These are phyloP conservation scores for Campoplex nolae DNA, from an alignment of 2,888 invertebrate species.

Conservation along the genomic window DNA sequence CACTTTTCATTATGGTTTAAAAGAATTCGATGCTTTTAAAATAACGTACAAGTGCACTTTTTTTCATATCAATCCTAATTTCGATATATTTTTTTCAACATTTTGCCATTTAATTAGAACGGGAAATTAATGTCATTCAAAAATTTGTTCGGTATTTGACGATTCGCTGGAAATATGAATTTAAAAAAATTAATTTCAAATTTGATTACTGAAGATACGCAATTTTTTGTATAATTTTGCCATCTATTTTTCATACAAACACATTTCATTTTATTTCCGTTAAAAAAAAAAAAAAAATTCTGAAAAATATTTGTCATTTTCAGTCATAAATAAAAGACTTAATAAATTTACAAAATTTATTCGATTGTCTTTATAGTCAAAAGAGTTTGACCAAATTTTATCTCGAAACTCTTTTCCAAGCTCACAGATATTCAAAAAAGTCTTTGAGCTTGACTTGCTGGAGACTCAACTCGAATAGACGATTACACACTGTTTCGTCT, in stretches of 20 bases:
- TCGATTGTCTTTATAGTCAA: not conserved
- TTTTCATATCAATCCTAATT: not conserved
- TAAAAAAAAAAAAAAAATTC: not conserved
- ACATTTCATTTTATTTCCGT: not conserved
- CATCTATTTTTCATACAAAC: not conserved
- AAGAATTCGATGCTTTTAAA: not conserved
- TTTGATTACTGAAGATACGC: not conserved
- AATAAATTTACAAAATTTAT: not conserved
- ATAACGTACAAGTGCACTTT: not conserved
- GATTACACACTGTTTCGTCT: constrained; percentile 87
- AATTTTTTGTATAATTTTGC: not conserved
- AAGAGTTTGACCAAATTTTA: not conserved
- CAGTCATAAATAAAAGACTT: not conserved
- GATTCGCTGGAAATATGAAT: no score
- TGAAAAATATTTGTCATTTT: not conserved
- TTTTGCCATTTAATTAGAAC: not conserved
- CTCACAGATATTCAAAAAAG: constrained; percentile 71
- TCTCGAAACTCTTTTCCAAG: not conserved
- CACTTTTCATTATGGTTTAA: not conserved
- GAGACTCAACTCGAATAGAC: constrained; percentile 88
- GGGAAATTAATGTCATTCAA: not conserved
- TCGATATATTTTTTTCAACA: not conserved
- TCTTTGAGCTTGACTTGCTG: constrained; percentile 76
- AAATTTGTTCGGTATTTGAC: no score
- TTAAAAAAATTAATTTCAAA: not conserved